These are phyloP conservation scores for Phylloscopus trochiloides DNA, from an alignment of 2,113 vertebrate genomes.

Conservation along the genomic window DNA sequence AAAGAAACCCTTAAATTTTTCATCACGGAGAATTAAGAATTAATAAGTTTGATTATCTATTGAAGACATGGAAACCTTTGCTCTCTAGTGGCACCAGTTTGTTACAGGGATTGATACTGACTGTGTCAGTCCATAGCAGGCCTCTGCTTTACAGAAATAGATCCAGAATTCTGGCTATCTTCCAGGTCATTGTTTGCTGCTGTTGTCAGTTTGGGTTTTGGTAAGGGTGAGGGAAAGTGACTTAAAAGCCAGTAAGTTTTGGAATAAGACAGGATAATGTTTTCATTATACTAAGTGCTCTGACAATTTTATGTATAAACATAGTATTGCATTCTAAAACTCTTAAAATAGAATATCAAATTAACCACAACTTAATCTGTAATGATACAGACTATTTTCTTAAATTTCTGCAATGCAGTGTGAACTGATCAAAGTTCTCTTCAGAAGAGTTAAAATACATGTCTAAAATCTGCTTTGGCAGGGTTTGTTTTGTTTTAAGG, in stretches of 20 bases:
- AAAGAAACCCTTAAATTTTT: not conserved
- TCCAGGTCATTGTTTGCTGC: slow-evolving; percentile 30
- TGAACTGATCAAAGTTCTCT: not conserved
- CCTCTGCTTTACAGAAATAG: not conserved
- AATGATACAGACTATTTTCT: not conserved
- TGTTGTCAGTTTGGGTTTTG: not conserved
- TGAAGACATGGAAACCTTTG: not conserved
- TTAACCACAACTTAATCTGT: not conserved
- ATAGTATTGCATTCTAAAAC: not conserved
- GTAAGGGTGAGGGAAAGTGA: not conserved
- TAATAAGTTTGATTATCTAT: not conserved
- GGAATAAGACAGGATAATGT: not conserved
- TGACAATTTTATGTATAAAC: not conserved
- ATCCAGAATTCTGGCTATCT: not conserved
- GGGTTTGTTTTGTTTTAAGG: not conserved
- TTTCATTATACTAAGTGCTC: not conserved
- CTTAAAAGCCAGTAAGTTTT: not conserved
- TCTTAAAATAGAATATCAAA: not conserved
- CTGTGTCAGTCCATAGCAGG: accelerated
- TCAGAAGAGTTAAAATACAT: not conserved
- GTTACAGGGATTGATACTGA: not conserved
- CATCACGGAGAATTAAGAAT: not conserved
- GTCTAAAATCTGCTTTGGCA: not conserved
- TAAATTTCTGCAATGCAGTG: not conserved
- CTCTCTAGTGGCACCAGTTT: not conserved